phyloP scores from a whole-genome alignment of 1,140 invertebrate genomes.

The Anastatus disparis region DNA sequence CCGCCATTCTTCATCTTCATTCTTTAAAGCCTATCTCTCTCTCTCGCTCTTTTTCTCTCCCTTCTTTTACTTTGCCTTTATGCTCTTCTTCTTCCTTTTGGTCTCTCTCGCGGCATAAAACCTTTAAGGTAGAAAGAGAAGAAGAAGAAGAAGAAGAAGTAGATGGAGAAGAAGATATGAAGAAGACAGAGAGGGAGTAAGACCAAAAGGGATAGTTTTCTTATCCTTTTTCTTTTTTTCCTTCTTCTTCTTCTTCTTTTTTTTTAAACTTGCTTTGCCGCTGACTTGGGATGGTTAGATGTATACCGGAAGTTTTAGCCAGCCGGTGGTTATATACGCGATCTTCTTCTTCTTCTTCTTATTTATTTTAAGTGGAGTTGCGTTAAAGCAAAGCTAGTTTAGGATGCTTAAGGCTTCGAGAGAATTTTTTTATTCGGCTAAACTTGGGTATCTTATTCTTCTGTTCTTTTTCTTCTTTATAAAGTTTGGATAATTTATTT shows the following conservation, averaged over 20 bases:
- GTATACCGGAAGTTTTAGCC: slow-evolving; percentile 17
- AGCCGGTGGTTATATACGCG: neutral
- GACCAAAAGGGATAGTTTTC: neutral
- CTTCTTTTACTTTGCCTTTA: neutral
- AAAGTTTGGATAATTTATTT: too few relatives aligned
- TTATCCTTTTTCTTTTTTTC: neutral
- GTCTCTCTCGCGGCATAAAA: neutral
- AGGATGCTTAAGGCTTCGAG: too few relatives aligned
- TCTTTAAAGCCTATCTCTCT: neutral
- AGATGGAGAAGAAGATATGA: neutral
- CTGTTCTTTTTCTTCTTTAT: too few relatives aligned
- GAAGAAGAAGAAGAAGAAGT: slow-evolving; percentile 8
- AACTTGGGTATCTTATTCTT: too few relatives aligned
- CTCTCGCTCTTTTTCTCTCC: slow-evolving; percentile 2
- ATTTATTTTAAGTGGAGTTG: too few relatives aligned
- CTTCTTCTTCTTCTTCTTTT: too few relatives aligned
- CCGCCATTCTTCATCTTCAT: slow-evolving; percentile 35
- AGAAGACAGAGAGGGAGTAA: neutral
- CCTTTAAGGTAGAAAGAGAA: slow-evolving; percentile 1
- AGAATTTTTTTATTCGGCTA: too few relatives aligned
- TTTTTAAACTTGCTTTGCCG: too few relatives aligned
- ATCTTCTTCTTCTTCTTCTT: neutral
- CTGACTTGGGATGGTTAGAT: neutral
- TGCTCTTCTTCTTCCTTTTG: neutral
- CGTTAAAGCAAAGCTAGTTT: too few relatives aligned